Base-by-base conservation (phyloP, 92 coral and sea anemone species). In the Metridium senile region DNA sequence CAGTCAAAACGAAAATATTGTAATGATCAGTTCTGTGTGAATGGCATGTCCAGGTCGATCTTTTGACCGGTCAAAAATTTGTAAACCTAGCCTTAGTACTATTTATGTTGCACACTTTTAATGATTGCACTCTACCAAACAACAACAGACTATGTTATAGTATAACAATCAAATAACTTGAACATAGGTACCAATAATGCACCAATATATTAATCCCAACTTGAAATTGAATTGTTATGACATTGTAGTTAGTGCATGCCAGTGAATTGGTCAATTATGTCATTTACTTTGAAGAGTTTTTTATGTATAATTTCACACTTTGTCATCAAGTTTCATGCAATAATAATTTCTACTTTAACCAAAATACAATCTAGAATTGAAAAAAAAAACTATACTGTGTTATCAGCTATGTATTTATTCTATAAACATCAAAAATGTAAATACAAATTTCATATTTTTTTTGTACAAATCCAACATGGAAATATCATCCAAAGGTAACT, bases 361-460 rank as follows among this genome's bases (percentile, higher is more conserved):
- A 63, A 63, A 28, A 30, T 28, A 63, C 69, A 31, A 54, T 63
- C 27, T 63, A 23, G 43, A 23, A 28, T 28, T 28, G 69, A 63
- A 28, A 28, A 27, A 63, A 27, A 27, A 28, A 0, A 7, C 25
- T 30, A 26, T 59, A n/a, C n/a, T n/a, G n/a, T n/a, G n/a, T n/a
- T n/a, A 59, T 59, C 16, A 59, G 4, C 69, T 63, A 23, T 23
- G 69, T 13, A 63, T 63, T 63, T 19, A 28, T 63, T 29, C 28
- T 63, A 30, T 28, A 63, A 63, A 63, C 21, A 11, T 6, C 69
- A 63, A 4, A 28, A 63, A 31, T 1, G 45, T 1, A 3, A 22
- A 63, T 63, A 63, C 69, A 63, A 63, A 63, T 29, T 63, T 29
- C 6, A 26, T 25, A 19, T 59, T 9, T 59, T 59, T 59, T 26